These are phyloP conservation scores for Chouioia cunea DNA, from an alignment of 2,888 invertebrate species.

Conservation along the genomic window DNA sequence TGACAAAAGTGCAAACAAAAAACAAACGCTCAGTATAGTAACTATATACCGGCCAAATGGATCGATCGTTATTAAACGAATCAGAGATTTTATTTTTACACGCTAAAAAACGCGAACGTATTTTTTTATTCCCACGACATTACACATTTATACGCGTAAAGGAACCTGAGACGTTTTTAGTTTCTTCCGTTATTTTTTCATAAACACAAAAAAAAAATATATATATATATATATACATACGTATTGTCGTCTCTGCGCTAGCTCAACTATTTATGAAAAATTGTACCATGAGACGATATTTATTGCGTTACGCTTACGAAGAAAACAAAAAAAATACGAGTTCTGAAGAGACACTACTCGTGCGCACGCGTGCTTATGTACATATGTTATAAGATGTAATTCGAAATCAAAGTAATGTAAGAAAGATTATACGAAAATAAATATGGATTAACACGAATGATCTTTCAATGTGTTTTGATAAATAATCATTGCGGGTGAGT, in stretches of 20 bases:
- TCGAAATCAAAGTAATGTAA: slow-evolving; percentile 43
- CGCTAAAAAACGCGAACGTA: slow-evolving; percentile 35
- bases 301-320: too few species aligned
- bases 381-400: slow-evolving; percentile 42
- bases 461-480: neutral
- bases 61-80: slow-evolving; percentile 21
- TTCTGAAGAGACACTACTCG: slow-evolving; percentile 28
- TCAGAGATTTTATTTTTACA: slow-evolving; percentile 48
- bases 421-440: slow-evolving; percentile 43
- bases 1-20: slow-evolving; percentile 12
- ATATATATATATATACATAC: too few species aligned
- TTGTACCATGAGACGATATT: slow-evolving; percentile 18
- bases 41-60: slow-evolving; percentile 5
- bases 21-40: slow-evolving; percentile 29
- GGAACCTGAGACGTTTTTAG: slow-evolving; percentile 34
- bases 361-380: slow-evolving; percentile 46
- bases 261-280: slow-evolving; percentile 34
- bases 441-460: slow-evolving; percentile 33
- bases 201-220: too few species aligned
- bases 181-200: slow-evolving; percentile 37
- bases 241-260: slow-evolving; percentile 34
- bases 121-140: slow-evolving; percentile 42
- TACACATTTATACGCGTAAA: neutral
- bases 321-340: slow-evolving; percentile 7
- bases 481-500: neutral